phyloP scores from a whole-genome alignment of 2,797 vertebrate species.

The Cryptoblepharus egeriae region DNA sequence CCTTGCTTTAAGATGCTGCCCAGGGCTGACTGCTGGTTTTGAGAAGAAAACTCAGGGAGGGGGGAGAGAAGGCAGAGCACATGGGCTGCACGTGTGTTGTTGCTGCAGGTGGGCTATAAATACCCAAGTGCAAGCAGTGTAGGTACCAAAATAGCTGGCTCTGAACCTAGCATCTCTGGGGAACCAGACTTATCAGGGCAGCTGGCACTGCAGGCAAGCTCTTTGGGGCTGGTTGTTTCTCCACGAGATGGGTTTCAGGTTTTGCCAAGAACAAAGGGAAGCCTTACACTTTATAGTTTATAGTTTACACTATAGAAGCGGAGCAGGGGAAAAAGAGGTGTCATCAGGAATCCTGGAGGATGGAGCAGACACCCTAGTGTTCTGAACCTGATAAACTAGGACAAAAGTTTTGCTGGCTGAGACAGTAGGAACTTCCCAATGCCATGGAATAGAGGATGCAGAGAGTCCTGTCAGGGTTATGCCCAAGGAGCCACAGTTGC shows the following conservation, averaged over 20 bases:
- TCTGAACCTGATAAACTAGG: neutral
- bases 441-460: neutral
- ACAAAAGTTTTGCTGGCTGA: neutral
- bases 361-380: no score
- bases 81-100: neutral
- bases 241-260: no score
- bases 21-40: no score
- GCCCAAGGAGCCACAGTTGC: neutral
- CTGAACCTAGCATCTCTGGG: neutral
- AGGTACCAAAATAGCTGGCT: neutral
- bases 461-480: neutral
- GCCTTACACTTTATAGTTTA: no score
- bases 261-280: neutral
- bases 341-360: neutral
- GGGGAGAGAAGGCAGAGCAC: no score
- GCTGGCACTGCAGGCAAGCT: neutral
- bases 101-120: slow-evolving; percentile 5
- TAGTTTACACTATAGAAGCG: no score
- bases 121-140: neutral
- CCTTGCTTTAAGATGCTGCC: no score
- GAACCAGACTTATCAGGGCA: neutral
- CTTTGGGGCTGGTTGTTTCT: neutral
- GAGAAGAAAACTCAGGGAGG: neutral
- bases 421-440: neutral
- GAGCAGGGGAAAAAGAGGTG: neutral